phyloP scores from a whole-genome alignment of 2,888 invertebrate species.

The Nasonovia ribisnigri region DNA sequence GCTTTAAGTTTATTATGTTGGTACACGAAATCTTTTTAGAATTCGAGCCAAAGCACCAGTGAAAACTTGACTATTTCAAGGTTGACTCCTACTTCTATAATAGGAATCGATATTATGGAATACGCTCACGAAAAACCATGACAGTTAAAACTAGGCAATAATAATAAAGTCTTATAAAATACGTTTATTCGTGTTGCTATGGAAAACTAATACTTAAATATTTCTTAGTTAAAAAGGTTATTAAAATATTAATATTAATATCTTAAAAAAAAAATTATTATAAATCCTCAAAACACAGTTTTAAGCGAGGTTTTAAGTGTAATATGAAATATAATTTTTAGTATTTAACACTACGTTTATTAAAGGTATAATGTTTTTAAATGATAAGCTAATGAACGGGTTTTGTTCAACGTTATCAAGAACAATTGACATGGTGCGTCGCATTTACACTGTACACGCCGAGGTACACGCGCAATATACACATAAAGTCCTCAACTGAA shows the following conservation, averaged over 20 bases:
- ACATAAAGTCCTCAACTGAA: not conserved
- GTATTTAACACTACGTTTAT: too few species aligned
- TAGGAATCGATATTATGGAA: not conserved
- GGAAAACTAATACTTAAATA: not conserved
- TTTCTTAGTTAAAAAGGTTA: too few species aligned
- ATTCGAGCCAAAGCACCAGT: not conserved
- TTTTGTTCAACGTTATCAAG: not conserved
- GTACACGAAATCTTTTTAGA: not conserved
- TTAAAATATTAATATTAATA: too few species aligned
- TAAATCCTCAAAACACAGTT: too few species aligned
- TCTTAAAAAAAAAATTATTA: not conserved
- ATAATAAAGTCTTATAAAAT: not conserved
- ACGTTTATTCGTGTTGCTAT: not conserved
- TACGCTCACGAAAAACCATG: not conserved
- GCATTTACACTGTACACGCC: not conserved
- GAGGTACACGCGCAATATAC: not conserved
- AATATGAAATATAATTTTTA: too few species aligned
- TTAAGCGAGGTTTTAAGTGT: too few species aligned
- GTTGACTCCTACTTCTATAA: not conserved
- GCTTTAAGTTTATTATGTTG: not conserved
- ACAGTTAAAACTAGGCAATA: not conserved
- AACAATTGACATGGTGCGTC: not conserved
- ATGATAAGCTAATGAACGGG: not conserved
- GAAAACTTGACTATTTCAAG: not conserved
- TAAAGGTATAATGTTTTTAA: not conserved